These are phyloP conservation scores for Chionodraco myersi DNA, from an alignment of 2,113 vertebrate species.

Conservation along the genomic window DNA sequence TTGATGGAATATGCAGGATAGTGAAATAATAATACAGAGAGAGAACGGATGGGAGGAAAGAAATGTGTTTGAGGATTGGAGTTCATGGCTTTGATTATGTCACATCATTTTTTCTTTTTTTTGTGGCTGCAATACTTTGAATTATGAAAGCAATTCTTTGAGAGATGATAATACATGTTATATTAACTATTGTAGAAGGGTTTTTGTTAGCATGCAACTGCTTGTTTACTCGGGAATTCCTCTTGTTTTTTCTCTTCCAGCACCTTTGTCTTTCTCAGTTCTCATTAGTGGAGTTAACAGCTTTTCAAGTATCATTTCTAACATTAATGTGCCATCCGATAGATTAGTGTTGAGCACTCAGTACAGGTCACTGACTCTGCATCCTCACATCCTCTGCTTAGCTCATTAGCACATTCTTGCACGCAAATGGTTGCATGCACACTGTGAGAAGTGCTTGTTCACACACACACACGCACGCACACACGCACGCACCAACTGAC, in stretches of 20 bases:
- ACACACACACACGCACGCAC: neutral
- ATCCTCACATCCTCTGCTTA: neutral
- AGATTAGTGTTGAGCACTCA: constrained; percentile 21
- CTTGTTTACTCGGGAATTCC: too few relatives aligned
- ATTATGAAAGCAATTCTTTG: neutral
- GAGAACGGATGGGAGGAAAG: neutral
- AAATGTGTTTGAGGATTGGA: constrained; percentile 10
- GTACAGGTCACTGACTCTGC: constrained; percentile 17
- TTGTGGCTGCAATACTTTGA: constrained; percentile 6
- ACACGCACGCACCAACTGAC: constrained; percentile 10
- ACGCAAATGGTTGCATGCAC: neutral
- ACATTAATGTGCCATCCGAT: neutral
- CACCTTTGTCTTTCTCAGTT: neutral
- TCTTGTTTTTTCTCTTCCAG: neutral
- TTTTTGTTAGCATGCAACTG: too few relatives aligned
- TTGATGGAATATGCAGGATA: constrained; percentile 33
- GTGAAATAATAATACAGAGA: constrained; percentile 12
- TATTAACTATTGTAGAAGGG: neutral
- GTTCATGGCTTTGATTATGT: constrained; percentile 28
- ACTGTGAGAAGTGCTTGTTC: neutral
- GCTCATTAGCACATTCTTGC: neutral
- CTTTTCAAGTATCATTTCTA: constrained; percentile 10
- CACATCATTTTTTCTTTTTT: neutral
- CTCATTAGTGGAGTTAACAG: neutral
- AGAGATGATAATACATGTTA: neutral